Conservation (phyloP, 2,113 vertebrate species). For the Stigmatopora nigra region DNA sequence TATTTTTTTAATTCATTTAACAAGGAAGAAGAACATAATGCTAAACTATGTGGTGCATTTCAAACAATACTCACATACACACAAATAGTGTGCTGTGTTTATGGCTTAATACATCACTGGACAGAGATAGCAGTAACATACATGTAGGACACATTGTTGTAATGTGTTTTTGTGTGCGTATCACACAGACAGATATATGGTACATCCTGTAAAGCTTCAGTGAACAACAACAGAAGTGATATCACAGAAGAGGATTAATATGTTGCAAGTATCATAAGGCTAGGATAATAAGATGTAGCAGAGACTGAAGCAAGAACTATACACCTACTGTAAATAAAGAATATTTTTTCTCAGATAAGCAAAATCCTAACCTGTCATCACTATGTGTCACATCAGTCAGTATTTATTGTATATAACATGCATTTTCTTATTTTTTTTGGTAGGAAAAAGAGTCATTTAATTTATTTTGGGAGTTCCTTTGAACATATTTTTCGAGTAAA, state of each 20-base stretch:
- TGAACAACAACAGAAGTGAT: slow-evolving; percentile 22
- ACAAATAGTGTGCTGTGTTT: slow-evolving; percentile 5
- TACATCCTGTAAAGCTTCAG: neutral
- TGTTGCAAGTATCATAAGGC: slow-evolving; percentile 19
- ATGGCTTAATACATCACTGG: slow-evolving; percentile 28
- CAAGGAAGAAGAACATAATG: neutral
- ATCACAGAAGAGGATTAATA: slow-evolving; percentile 32
- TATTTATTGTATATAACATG: neutral
- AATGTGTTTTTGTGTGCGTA: slow-evolving; percentile 7
- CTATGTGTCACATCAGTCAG: neutral
- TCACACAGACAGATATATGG: slow-evolving; percentile 20
- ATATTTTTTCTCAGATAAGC: neutral
- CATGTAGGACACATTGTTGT: slow-evolving; percentile 1
- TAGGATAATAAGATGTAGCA: slow-evolving; percentile 31
- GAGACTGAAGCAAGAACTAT: slow-evolving; percentile 3
- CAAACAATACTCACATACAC: neutral
- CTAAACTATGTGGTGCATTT: neutral
- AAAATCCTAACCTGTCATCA: neutral
- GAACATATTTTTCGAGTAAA: too few relatives aligned
- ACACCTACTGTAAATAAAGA: neutral
- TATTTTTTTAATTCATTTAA: slow-evolving; percentile 6
- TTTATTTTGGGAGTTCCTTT: neutral
- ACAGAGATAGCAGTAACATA: slow-evolving; percentile 9
- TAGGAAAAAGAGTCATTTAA: neutral
- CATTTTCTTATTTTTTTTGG: neutral